Evolutionary conservation across 1,140 invertebrate genomes (phyloP).

Genomic region (Lineus longissimus): DNA sequence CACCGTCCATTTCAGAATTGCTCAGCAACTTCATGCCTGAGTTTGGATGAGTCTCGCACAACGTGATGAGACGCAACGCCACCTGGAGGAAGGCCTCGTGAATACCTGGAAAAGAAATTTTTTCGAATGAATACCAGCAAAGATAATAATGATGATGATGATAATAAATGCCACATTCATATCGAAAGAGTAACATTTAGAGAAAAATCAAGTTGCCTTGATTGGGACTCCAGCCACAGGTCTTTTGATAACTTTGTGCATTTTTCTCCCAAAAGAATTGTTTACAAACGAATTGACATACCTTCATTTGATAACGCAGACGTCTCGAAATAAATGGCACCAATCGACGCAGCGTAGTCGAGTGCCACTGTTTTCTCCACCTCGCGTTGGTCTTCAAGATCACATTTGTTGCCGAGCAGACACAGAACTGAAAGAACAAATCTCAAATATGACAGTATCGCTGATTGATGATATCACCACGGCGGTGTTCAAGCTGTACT

Average conservation of each 20-base stretch:
- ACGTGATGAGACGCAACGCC: constrained; percentile 40
- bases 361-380: constrained; percentile 63
- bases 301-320: constrained; percentile 73
- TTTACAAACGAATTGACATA: constrained; percentile 33
- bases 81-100: constrained; percentile 49
- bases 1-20: background rate
- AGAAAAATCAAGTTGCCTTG: no score
- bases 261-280: no score
- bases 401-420: constrained; percentile 53
- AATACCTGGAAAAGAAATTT: constrained; percentile 35
- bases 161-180: no score
- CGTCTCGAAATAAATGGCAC: constrained; percentile 77
- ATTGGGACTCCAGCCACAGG: no score
- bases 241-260: no score
- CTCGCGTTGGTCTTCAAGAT: constrained; percentile 42
- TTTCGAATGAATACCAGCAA: background rate
- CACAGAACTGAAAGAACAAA: constrained; percentile 39
- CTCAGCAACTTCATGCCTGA: background rate
- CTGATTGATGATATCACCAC: no score
- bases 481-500: no score
- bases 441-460: no score
- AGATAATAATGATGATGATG: no score
- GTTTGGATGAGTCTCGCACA: constrained; percentile 42
- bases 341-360: constrained; percentile 75
- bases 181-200: no score